A percentile compares a stretch with the other conserved stretches of the same genome.
Conservation (phyloP, 1,140 invertebrate species). For the Steinernema feltiae region DNA sequence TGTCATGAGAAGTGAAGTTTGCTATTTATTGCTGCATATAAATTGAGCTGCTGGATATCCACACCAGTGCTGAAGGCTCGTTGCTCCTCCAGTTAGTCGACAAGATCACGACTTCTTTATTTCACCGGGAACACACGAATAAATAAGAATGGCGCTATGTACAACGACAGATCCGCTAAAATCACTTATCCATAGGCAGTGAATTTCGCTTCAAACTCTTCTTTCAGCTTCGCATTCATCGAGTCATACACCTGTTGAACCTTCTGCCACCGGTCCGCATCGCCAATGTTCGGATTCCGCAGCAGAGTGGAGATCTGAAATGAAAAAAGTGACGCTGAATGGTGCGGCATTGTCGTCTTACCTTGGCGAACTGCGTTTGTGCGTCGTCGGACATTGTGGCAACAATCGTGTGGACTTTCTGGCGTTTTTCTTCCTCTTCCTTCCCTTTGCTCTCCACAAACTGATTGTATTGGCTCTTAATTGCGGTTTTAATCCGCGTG, state of each 20-base stretch:
- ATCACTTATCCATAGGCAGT: constrained; percentile 1
- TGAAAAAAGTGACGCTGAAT: background rate
- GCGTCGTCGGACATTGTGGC: constrained; percentile 12
- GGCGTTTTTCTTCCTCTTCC: background rate
- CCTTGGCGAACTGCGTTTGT: background rate
- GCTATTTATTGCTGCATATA: too few species aligned
- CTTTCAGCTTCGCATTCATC: background rate
- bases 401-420: background rate
- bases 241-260: background rate
- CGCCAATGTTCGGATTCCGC: background rate
- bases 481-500: too few species aligned
- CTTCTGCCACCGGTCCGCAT: constrained; percentile 2
- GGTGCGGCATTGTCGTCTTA: background rate
- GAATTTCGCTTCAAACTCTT: constrained; percentile 1
- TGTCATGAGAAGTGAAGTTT: too few species aligned
- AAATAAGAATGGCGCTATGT: background rate
- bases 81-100: background rate
- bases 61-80: background rate
- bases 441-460: background rate
- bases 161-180: background rate
- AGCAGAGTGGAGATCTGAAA: background rate
- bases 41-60: background rate
- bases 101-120: background rate
- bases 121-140: background rate
- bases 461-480: background rate